These are phyloP conservation scores for Margaritifera margaritifera DNA, from an alignment of 2,888 invertebrate species.

Conservation along the genomic window DNA sequence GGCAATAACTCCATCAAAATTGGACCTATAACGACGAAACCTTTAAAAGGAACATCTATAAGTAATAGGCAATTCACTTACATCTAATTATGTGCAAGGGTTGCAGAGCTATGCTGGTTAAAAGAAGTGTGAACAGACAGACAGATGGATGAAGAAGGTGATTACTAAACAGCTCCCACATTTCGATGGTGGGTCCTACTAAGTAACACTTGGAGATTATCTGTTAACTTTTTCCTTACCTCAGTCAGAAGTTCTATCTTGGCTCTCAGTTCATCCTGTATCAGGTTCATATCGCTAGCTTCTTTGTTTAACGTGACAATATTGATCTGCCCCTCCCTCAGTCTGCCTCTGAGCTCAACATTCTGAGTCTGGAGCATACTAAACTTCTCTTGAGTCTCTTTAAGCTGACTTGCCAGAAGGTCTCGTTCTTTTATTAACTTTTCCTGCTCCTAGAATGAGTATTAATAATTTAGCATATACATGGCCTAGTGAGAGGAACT, in stretches of 20 bases:
- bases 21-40: too few species aligned
- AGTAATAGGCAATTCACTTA: too few species aligned
- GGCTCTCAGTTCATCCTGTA: slow-evolving; percentile 45
- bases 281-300: slow-evolving; percentile 50
- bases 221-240: slow-evolving; percentile 17
- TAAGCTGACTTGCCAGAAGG: slow-evolving; percentile 35
- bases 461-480: too few species aligned
- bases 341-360: slow-evolving; percentile 26
- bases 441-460: slow-evolving; percentile 41
- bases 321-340: slow-evolving; percentile 19
- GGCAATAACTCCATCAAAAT: too few species aligned
- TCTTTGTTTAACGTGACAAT: slow-evolving; percentile 41
- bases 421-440: slow-evolving; percentile 43
- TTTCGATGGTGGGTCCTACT: too few species aligned
- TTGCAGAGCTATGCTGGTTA: too few species aligned
- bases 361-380: slow-evolving; percentile 29
- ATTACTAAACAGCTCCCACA: too few species aligned
- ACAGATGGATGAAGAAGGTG: too few species aligned
- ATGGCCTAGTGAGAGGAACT: too few species aligned
- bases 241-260: slow-evolving; percentile 42
- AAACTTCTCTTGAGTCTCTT: slow-evolving; percentile 36
- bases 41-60: too few species aligned
- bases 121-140: too few species aligned
- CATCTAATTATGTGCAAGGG: too few species aligned
- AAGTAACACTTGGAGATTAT: background rate